phyloP scores from a whole-genome alignment of 2,888 invertebrate genomes.

The Lasioglossum lativentre region DNA sequence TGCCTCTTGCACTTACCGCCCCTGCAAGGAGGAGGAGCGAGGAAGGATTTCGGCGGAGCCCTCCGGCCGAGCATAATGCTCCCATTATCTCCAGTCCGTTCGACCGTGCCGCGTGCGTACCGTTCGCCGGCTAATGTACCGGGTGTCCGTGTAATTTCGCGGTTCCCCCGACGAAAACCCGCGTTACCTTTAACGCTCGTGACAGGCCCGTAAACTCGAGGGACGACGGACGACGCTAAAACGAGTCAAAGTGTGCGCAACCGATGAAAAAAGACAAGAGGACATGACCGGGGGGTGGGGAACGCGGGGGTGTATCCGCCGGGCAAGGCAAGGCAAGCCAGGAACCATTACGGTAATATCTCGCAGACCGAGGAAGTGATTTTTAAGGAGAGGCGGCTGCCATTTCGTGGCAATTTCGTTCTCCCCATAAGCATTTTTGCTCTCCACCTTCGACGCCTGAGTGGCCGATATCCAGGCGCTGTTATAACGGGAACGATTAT shows the following conservation, averaged over 20 bases:
- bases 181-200: constrained; percentile 36
- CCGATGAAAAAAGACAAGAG: constrained; percentile 1
- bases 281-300: neutral
- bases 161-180: constrained; percentile 14
- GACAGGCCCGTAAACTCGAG: constrained; percentile 59
- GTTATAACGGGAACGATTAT: constrained; percentile 72
- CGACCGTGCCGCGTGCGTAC: constrained; percentile 63
- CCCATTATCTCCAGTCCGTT: constrained; percentile 79
- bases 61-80: constrained; percentile 76
- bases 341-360: constrained; percentile 75
- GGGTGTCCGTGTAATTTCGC: constrained; percentile 66
- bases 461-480: constrained; percentile 47
- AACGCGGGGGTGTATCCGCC: constrained; percentile 37
- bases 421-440: constrained; percentile 64
- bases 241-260: constrained; percentile 33
- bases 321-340: constrained; percentile 36
- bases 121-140: constrained; percentile 58
- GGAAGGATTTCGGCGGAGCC: constrained; percentile 66
- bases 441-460: constrained; percentile 43
- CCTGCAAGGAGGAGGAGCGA: constrained; percentile 65
- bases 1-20: constrained; percentile 68
- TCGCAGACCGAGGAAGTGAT: constrained; percentile 73
- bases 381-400: constrained; percentile 72
- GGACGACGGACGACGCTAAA: constrained; percentile 27
- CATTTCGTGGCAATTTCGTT: constrained; percentile 75